Evolutionary conservation across 2,888 invertebrate genomes (phyloP).

Genomic region (Pristionchus entomophagus): DNA sequence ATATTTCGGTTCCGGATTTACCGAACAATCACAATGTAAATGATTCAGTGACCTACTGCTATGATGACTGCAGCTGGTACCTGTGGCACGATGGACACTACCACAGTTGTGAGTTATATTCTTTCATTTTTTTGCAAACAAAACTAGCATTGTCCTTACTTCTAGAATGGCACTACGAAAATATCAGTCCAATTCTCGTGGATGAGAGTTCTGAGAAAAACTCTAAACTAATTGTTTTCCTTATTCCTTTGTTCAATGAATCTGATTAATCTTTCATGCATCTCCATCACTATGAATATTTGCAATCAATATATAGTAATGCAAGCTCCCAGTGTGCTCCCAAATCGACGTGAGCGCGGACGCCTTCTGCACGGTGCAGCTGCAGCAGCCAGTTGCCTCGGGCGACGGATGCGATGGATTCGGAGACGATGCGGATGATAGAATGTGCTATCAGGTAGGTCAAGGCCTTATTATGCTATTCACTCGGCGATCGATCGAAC

Average conservation of each 20-base stretch:
- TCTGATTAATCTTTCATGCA: too few relatives aligned
- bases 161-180: too few relatives aligned
- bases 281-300: too few relatives aligned
- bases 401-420: neutral
- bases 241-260: too few relatives aligned
- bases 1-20: neutral
- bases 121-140: too few relatives aligned
- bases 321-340: neutral
- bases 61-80: neutral
- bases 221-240: too few relatives aligned
- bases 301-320: too few relatives aligned
- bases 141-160: too few relatives aligned
- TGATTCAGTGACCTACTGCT: conserved; percentile 12
- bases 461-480: too few relatives aligned
- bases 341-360: neutral
- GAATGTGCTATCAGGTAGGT: neutral
- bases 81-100: conserved; percentile 3
- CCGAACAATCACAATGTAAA: neutral
- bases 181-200: too few relatives aligned
- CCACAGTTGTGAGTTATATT: neutral
- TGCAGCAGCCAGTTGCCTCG: neutral
- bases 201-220: too few relatives aligned
- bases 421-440: neutral
- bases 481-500: too few relatives aligned
- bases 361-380: neutral